phyloP scores from a whole-genome alignment of 2,113 vertebrate genomes.

The Holacanthus passer region DNA sequence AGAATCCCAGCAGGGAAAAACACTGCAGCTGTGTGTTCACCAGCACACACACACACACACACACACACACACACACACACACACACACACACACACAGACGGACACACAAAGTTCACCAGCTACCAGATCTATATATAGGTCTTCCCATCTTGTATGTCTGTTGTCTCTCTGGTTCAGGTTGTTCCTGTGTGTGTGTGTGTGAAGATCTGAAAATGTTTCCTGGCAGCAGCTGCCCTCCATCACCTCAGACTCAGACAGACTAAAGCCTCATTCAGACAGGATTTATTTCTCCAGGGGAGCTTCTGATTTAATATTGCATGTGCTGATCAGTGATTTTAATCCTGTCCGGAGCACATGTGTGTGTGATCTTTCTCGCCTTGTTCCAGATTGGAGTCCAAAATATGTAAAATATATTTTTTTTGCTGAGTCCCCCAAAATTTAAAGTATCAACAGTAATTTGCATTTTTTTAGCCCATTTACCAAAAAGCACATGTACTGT shows the following conservation, averaged over 20 bases:
- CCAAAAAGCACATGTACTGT: neutral
- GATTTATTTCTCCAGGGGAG: slow-evolving; percentile 46
- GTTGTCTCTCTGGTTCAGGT: slow-evolving; percentile 32
- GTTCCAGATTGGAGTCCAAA: slow-evolving; percentile 1
- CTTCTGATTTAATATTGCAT: slow-evolving; percentile 48
- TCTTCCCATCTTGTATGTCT: slow-evolving; percentile 17
- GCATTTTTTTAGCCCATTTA: neutral
- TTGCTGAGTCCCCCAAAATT: neutral
- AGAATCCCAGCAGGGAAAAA: slow-evolving; percentile 79
- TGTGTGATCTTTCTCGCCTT: neutral
- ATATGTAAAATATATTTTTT: slow-evolving; percentile 2
- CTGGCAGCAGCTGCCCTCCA: slow-evolving; percentile 17
- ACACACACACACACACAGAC: slow-evolving; percentile 14
- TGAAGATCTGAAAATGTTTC: slow-evolving; percentile 42
- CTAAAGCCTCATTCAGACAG: slow-evolving; percentile 44
- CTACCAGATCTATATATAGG: slow-evolving; percentile 34
- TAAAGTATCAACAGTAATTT: neutral
- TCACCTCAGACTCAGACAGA: slow-evolving; percentile 40
- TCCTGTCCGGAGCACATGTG: slow-evolving; percentile 21
- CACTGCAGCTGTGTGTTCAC: slow-evolving; percentile 50
- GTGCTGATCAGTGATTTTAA: slow-evolving; percentile 53
- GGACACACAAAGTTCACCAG: neutral
- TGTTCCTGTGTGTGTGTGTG: slow-evolving; percentile 4
- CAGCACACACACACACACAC: neutral
- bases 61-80: neutral